Percentiles rank a stretch among this genome's conserved stretches.
Evolutionary conservation across 2,113 vertebrate species (phyloP).

Genomic region (Pelodiscus sinensis): DNA sequence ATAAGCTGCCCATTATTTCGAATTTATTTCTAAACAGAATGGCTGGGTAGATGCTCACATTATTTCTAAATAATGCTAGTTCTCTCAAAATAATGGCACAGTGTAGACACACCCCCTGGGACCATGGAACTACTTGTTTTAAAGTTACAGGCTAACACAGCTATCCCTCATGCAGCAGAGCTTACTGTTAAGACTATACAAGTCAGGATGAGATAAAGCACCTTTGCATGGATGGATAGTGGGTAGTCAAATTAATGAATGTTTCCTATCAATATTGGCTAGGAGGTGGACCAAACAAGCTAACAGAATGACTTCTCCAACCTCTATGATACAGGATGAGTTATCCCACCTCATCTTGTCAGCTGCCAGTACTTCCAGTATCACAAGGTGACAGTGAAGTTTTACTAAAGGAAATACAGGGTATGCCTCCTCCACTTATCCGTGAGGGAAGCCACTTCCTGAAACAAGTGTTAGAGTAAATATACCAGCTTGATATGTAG

Average conservation of each 20-base stretch:
- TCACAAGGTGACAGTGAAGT: conserved; percentile 68
- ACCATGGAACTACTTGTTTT: too few species aligned
- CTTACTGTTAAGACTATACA: too few species aligned
- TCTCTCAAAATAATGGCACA: too few species aligned
- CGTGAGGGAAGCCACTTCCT: not conserved
- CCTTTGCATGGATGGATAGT: not conserved
- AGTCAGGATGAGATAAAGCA: not conserved
- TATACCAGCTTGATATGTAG: not conserved
- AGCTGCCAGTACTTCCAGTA: conserved; percentile 4
- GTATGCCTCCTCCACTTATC: not conserved
- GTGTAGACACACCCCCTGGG: too few species aligned
- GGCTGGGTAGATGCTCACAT: too few species aligned
- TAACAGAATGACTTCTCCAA: not conserved
- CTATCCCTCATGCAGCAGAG: too few species aligned
- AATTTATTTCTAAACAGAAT: too few species aligned
- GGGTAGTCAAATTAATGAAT: not conserved
- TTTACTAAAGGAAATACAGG: not conserved
- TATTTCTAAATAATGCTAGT: too few species aligned
- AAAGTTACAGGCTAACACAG: too few species aligned
- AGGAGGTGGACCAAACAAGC: not conserved
- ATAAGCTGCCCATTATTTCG: too few species aligned
- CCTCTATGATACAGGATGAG: not conserved
- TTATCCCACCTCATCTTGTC: not conserved
- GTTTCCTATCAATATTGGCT: not conserved
- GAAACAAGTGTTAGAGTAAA: not conserved